Base-by-base conservation (phyloP, 2,888 invertebrate genomes). In the Chironomus tentans region DNA sequence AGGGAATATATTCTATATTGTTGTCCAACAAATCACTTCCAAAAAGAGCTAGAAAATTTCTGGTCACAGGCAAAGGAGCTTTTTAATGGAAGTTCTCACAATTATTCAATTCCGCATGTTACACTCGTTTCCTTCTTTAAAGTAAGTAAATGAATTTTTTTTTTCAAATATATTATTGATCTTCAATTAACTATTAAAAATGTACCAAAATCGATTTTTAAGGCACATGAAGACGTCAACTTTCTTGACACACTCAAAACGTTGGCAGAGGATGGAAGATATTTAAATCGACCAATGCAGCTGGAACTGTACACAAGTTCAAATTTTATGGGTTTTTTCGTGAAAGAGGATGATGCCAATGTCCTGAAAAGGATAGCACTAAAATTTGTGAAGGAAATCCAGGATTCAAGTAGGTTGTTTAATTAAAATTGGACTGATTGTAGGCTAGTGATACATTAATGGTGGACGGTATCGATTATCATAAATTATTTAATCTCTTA, bases 241-340 rank as follows among this genome's bases (percentile, higher is more conserved):
- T 89, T 88, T 2, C 89, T 89, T 81, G 87, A 89, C n/a, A 84
- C 93, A 18, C 90, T 92, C 80, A 88, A 89, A 80, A 88, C 92
- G n/a, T 88, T 92, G 79, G 90, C 91, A 78, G 87, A 87, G 82
- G 88, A 90, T 46, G 90, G 91, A 2, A 88, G 89, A 68, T 86
- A 88, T 69, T 85, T 92, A 24, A 87, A 87, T 79, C 87, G 88
- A 77, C 88, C 89, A 0, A 84, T 92, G 4, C 89, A 89, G 80
- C 83, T 95, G 71, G 95, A 95, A 82, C 89, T 91, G 0, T 95
- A 95, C 80, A 89, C 92, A 70, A 94, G 94, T 38, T 91, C 90
- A 18, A 95, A 94, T 83, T 96, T 95, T 82, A 94, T 96, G 91
- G 96, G 95, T 0, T 88, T 95, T 70, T 95, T 95, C 84, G 90